phyloP scores from a whole-genome alignment of 2,113 vertebrate genomes.

The Myrmecobius fasciatus region DNA sequence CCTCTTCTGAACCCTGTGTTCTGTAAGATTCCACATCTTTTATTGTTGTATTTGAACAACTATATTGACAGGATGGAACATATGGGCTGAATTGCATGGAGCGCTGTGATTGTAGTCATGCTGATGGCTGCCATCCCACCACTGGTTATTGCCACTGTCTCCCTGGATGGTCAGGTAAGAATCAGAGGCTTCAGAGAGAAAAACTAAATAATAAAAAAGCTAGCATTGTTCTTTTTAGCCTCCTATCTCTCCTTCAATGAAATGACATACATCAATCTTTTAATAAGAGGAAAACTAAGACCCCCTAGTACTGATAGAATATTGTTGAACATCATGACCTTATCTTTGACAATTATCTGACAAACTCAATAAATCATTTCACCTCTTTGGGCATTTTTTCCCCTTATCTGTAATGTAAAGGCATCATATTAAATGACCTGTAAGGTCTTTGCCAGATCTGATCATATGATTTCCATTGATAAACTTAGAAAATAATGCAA shows the following conservation, averaged over 20 bases:
- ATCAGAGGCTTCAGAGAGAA: not conserved
- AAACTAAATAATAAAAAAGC: not conserved
- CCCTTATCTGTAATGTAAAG: not conserved
- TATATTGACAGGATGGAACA: constrained; percentile 89
- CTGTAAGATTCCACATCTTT: not conserved
- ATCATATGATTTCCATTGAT: not conserved
- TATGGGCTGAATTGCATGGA: constrained; percentile 94
- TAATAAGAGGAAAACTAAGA: not conserved
- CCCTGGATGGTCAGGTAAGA: constrained; percentile 95
- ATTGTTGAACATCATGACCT: not conserved
- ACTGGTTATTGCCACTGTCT: constrained; percentile 96
- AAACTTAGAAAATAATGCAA: not conserved
- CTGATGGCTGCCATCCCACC: constrained; percentile 93
- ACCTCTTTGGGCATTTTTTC: not conserved
- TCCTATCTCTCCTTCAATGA: not conserved
- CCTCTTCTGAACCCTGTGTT: not conserved
- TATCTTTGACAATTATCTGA: not conserved
- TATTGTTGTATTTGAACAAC: not conserved
- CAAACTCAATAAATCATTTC: not conserved
- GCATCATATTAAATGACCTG: not conserved
- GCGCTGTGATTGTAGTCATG: constrained; percentile 96
- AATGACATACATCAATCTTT: not conserved
- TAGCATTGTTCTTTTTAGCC: not conserved
- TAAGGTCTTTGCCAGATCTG: not conserved
- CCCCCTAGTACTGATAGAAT: not conserved